Conservation (phyloP, 92 coral and sea anemone genomes). For the Galaxea fascicularis region DNA sequence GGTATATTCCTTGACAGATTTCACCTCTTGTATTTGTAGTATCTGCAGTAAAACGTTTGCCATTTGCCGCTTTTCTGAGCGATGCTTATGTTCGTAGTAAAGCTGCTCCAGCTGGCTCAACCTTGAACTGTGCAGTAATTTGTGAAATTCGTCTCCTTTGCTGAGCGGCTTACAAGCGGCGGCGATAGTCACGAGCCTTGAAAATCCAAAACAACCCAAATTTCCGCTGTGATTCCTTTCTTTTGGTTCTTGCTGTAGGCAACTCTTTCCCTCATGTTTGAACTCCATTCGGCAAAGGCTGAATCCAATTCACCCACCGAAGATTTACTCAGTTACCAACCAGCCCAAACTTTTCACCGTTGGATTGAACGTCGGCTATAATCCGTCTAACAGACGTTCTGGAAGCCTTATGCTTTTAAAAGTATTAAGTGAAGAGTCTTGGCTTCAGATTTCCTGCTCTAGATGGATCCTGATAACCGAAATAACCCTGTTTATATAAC, state of each 20-base stretch:
- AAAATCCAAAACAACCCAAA: conserved; percentile 65
- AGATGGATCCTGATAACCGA: neutral
- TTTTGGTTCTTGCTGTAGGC: neutral
- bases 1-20: conserved; percentile 58
- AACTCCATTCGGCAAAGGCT: neutral
- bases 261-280: neutral
- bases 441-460: neutral
- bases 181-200: conserved; percentile 42
- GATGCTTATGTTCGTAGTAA: conserved; percentile 63
- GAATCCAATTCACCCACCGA: neutral
- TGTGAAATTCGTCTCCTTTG: conserved; percentile 47
- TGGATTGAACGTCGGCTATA: neutral
- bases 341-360: neutral
- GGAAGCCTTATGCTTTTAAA: neutral
- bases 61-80: conserved; percentile 51
- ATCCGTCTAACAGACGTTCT: neutral
- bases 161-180: neutral
- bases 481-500: too few relatives aligned
- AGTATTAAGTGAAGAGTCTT: neutral
- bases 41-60: conserved; percentile 62
- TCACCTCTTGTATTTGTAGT: conserved; percentile 70
- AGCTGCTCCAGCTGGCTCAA: conserved; percentile 62
- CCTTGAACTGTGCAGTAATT: conserved; percentile 55
- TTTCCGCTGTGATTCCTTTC: neutral
- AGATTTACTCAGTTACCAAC: neutral